Evolutionary conservation across 1,140 invertebrate species (phyloP).

Genomic region (Branchinecta lynchi): DNA sequence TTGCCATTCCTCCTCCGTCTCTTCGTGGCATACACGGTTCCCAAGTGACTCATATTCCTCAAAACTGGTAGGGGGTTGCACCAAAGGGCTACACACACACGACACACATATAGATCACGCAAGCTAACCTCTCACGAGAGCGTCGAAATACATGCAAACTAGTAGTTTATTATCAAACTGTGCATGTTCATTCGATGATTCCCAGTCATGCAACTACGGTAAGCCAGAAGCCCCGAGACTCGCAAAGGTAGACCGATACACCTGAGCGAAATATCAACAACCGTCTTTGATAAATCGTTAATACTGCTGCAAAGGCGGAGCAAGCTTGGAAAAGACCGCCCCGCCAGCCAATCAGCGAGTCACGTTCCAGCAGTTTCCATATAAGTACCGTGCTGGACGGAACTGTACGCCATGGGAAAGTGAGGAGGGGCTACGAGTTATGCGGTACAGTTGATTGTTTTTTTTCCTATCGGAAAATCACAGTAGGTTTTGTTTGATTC

Average conservation of each 20-base stretch:
- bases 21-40: slow-evolving; percentile 88
- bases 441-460: not conserved
- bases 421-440: not conserved
- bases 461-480: not conserved
- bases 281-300: slow-evolving; percentile 7
- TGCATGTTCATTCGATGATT: slow-evolving; percentile 7
- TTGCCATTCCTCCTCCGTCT: slow-evolving; percentile 77
- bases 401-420: not conserved
- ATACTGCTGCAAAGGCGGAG: not conserved
- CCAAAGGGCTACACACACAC: slow-evolving; percentile 5
- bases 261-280: slow-evolving; percentile 9
- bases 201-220: not conserved
- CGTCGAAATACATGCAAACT: slow-evolving; percentile 3
- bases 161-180: slow-evolving; percentile 10
- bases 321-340: not conserved
- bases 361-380: not conserved
- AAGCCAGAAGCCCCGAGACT: not conserved
- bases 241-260: not conserved
- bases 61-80: slow-evolving; percentile 12
- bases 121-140: not conserved
- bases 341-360: not conserved
- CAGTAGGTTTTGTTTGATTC: not conserved
- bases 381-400: not conserved
- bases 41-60: slow-evolving; percentile 59
- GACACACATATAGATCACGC: slow-evolving; percentile 10